Base-by-base conservation (phyloP, 1,140 invertebrate genomes). In the Orchestia grillus region DNA sequence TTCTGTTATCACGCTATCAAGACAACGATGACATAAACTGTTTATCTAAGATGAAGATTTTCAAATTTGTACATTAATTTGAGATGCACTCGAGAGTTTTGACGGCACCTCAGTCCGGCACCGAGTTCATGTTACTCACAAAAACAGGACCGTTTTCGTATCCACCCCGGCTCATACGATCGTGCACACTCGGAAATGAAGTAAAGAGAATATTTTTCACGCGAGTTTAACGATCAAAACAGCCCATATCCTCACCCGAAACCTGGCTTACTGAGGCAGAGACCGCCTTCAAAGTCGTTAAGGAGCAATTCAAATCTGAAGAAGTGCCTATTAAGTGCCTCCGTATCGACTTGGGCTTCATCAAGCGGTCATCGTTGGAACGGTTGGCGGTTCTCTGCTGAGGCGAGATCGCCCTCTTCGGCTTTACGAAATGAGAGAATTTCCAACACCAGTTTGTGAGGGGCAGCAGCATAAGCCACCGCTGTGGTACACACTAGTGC, bases 291-390 rank as follows among this genome's bases (percentile, higher is more conserved):
- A 90, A 90, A 90, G 88, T 15, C 88, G 88, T 90, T 90, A 42
- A 90, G 88, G 43, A 90, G 88, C 88, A 90, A 90, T 90, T 90
- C 88, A 42, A 44, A 90, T 90, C 88, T 90, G 88, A 90, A 90
- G n/a, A 44, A 90, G 88, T 90, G 88, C 41, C 88, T 90, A 90
- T 90, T 90, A 90, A 90, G 41, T 42, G 88, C 41, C 88, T 44
- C 43, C 88, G 88, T 90, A 90, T 90, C 88, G 88, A 44, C 88
- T 90, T 42, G 42, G 88, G n/a, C 88, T 90, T 90, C 88, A 90
- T 90, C 88, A 90, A 90, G 88, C 43, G 88, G 88, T 90, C 88
- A 90, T 90, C 88, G 88, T 90, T 42, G 6, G 88, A 90, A 90
- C 88, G 88, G 88, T 90, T 42, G 88, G 43, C 41, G 41, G 88